phyloP scores from a whole-genome alignment of 1,140 invertebrate species.

The Tetragnatha versicolor region DNA sequence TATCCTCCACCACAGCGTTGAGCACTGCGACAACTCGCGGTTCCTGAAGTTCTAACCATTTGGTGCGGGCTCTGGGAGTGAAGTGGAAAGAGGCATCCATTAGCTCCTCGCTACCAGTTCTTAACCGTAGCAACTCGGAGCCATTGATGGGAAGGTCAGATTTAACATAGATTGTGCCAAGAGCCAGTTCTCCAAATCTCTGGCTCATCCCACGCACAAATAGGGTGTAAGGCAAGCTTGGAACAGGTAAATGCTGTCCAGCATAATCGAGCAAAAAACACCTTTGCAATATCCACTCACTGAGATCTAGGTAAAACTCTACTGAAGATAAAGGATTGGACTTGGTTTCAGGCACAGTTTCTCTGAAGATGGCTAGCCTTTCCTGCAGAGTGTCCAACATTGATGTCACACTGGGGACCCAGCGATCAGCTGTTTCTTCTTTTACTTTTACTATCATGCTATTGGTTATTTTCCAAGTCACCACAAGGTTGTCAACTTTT shows the following conservation, averaged over 20 bases:
- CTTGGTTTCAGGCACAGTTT: slow-evolving; percentile 32
- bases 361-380: slow-evolving; percentile 39
- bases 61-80: slow-evolving; percentile 41
- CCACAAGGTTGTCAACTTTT: slow-evolving; percentile 37
- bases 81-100: slow-evolving; percentile 54
- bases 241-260: slow-evolving; percentile 49
- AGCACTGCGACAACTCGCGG: slow-evolving; percentile 42
- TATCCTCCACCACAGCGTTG: slow-evolving; percentile 44
- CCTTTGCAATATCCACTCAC: slow-evolving; percentile 45
- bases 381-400: slow-evolving; percentile 47
- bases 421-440: slow-evolving; percentile 35
- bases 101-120: slow-evolving; percentile 46
- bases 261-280: slow-evolving; percentile 53
- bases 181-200: slow-evolving; percentile 53
- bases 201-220: slow-evolving; percentile 53
- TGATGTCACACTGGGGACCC: slow-evolving; percentile 43
- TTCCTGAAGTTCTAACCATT: slow-evolving; percentile 53
- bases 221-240: slow-evolving; percentile 52
- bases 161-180: slow-evolving; percentile 54
- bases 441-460: slow-evolving; percentile 41
- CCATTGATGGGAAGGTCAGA: slow-evolving; percentile 52
- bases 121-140: slow-evolving; percentile 49
- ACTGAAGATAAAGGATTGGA: slow-evolving; percentile 47
- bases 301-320: slow-evolving; percentile 49
- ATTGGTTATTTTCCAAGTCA: slow-evolving; percentile 55